A percentile compares a stretch with the other conserved stretches of the same genome.
phyloP scores from a whole-genome alignment of 92 coral and sea anemone species.

The Porites divaricata region DNA sequence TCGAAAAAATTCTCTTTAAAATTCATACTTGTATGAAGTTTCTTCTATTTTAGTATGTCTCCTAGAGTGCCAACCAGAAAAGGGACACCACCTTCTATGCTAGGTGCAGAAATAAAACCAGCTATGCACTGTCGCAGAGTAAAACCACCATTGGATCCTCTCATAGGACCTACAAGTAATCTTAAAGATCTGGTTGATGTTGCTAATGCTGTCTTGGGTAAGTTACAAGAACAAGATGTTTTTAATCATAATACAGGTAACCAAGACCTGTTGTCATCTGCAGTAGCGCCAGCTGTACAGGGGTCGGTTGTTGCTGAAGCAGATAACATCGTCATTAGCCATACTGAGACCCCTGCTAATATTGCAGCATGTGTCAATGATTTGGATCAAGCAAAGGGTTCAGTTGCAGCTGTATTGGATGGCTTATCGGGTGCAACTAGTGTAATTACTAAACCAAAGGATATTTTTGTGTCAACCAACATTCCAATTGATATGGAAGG shows the following conservation, averaged over 20 bases:
- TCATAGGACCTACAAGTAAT: too few species aligned
- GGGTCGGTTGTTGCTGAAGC: constrained; percentile 20
- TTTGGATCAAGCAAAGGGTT: constrained; percentile 13
- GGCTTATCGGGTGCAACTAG: neutral
- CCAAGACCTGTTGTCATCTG: neutral
- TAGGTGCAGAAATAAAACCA: neutral
- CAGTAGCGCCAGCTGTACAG: constrained; percentile 24
- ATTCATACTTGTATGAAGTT: neutral
- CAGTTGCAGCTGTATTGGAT: constrained; percentile 21
- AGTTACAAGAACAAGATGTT: neutral
- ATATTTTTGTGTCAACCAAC: too few species aligned
- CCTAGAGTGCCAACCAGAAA: neutral
- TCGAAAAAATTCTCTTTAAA: neutral
- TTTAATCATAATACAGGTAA: constrained; percentile 1
- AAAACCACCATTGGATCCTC: neutral
- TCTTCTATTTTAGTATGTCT: neutral
- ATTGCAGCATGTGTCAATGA: neutral
- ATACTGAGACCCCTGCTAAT: neutral
- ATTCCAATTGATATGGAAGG: too few species aligned
- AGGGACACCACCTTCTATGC: neutral
- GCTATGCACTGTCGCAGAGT: neutral
- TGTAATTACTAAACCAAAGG: neutral
- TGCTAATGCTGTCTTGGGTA: constrained; percentile 5
- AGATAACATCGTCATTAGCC: neutral
- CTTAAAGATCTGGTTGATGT: constrained; percentile 15